phyloP scores from a whole-genome alignment of 2,113 vertebrate species.

The Sardina pilchardus region DNA sequence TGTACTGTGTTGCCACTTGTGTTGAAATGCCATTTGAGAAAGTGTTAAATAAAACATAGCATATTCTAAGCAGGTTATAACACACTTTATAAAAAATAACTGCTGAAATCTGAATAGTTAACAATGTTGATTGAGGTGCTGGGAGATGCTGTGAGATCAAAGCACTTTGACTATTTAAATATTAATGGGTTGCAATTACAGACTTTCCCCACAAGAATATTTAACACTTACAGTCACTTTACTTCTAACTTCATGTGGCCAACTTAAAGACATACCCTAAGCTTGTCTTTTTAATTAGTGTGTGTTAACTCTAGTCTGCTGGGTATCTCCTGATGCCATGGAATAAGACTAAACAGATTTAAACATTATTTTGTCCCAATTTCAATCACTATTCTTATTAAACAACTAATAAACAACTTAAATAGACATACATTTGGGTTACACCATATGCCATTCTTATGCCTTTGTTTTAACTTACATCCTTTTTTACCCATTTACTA shows the following conservation, averaged over 20 bases:
- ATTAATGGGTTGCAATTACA: constrained; percentile 23
- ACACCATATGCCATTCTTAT: no score
- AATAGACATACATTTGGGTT: no score
- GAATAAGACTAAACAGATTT: no score
- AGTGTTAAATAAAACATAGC: constrained; percentile 11
- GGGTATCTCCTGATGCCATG: background rate
- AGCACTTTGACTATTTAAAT: constrained; percentile 18
- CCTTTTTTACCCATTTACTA: no score
- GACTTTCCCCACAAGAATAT: constrained; percentile 20
- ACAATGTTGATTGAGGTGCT: constrained; percentile 20
- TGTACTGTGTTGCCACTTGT: background rate
- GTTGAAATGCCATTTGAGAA: background rate
- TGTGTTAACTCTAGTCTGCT: background rate
- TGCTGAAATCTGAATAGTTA: constrained; percentile 19
- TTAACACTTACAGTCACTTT: constrained; percentile 12
- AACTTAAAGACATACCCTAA: background rate
- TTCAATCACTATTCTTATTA: no score
- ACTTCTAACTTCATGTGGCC: background rate
- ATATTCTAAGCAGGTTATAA: constrained; percentile 1
- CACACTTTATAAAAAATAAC: constrained; percentile 11
- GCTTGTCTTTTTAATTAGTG: background rate
- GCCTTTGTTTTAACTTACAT: no score
- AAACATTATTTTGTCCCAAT: no score
- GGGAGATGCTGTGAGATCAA: constrained; percentile 7
- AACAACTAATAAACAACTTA: no score